Percentiles rank a stretch among this genome's conserved stretches.
Evolutionary conservation across 2,888 invertebrate genomes (phyloP).

Genomic region (Aphodius sticticus): DNA sequence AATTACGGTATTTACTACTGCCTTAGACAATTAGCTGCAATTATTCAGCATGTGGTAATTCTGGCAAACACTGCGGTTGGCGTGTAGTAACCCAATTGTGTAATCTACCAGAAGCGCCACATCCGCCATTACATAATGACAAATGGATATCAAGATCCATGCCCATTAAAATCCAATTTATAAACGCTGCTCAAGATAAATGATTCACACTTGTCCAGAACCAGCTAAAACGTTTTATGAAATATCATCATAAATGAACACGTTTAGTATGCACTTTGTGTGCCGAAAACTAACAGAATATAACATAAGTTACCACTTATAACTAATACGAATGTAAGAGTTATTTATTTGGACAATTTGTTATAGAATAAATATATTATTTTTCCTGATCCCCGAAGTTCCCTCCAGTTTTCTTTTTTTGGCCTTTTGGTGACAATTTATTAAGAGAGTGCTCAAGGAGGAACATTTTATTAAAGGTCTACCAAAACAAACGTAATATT

Average conservation of each 20-base stretch:
- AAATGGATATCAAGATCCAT: not conserved
- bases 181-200: not conserved
- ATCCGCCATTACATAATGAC: not conserved
- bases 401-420: too few relatives aligned
- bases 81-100: not conserved
- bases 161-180: not conserved
- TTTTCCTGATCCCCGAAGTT: too few relatives aligned
- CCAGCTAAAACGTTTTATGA: not conserved
- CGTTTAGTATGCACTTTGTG: not conserved
- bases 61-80: not conserved
- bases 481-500: not conserved
- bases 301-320: too few relatives aligned
- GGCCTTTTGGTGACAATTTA: not conserved
- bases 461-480: not conserved
- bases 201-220: not conserved
- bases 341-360: too few relatives aligned
- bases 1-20: not conserved
- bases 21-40: not conserved
- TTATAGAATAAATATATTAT: too few relatives aligned
- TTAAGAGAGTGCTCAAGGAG: not conserved
- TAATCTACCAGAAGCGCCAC: not conserved
- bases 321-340: too few relatives aligned
- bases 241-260: not conserved
- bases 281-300: too few relatives aligned
- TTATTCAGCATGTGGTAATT: slow-evolving; percentile 4